Evolutionary conservation across 2,113 vertebrate species (phyloP).

Genomic region (Amblyornis subalaris): DNA sequence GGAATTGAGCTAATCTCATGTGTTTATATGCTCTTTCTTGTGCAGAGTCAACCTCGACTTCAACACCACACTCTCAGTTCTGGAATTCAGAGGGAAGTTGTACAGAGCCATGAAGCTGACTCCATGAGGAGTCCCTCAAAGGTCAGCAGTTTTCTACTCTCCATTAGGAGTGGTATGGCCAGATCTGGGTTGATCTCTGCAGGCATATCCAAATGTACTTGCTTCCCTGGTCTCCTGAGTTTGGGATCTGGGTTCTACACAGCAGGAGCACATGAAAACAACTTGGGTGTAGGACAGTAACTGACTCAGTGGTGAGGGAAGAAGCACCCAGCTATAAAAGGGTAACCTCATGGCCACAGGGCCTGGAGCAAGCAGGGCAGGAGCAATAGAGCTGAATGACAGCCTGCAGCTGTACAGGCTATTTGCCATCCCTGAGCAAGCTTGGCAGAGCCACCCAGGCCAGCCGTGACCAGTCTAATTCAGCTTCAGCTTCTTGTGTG

Average conservation of each 20-base stretch:
- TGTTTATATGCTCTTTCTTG: background rate
- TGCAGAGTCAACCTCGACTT: background rate
- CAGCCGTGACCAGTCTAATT: background rate
- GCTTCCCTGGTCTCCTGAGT: background rate
- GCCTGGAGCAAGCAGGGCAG: background rate
- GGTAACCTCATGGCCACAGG: background rate
- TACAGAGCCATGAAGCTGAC: background rate
- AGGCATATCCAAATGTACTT: background rate
- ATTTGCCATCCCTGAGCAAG: background rate
- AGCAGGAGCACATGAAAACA: background rate
- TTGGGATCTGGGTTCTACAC: background rate
- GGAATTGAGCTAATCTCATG: background rate
- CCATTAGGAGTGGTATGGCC: background rate
- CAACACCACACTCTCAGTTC: background rate
- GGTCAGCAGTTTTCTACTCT: background rate
- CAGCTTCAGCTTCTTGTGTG: background rate
- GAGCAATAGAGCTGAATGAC: background rate
- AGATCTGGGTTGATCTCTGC: background rate
- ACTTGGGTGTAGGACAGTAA: background rate
- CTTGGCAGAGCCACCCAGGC: rapidly evolving
- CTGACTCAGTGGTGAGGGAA: background rate
- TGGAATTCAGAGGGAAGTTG: background rate
- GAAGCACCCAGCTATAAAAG: background rate
- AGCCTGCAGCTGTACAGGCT: background rate
- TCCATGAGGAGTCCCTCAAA: background rate